A percentile compares a stretch with the other conserved stretches of the same genome.
phyloP scores from a whole-genome alignment of 2,113 vertebrate species.

The Hemiscyllium ocellatum region DNA sequence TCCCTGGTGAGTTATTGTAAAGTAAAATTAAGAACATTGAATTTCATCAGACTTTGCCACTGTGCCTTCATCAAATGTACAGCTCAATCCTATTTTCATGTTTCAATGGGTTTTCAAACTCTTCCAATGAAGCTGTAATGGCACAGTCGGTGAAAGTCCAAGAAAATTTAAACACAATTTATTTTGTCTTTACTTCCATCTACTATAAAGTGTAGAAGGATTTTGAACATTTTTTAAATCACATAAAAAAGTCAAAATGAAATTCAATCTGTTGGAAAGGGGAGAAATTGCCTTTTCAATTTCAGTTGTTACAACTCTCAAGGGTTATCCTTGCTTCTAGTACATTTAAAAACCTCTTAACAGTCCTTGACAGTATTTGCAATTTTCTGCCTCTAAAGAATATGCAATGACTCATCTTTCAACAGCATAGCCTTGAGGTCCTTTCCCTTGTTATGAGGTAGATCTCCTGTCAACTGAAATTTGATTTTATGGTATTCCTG shows the following conservation, averaged over 20 bases:
- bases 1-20: neutral
- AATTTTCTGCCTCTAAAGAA: slow-evolving; percentile 21
- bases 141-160: neutral
- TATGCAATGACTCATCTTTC: slow-evolving; percentile 32
- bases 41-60: neutral
- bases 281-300: slow-evolving; percentile 23
- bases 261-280: neutral
- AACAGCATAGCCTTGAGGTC: slow-evolving; percentile 17
- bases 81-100: neutral
- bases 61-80: neutral
- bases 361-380: slow-evolving; percentile 27
- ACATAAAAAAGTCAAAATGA: neutral
- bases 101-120: neutral
- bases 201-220: neutral
- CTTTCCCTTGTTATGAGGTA: slow-evolving; percentile 17
- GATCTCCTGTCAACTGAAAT: slow-evolving; percentile 30
- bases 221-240: neutral
- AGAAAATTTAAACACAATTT: neutral
- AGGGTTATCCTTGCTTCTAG: neutral
- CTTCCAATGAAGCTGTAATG: neutral
- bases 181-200: neutral
- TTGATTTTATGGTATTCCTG: neutral
- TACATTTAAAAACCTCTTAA: slow-evolving; percentile 29
- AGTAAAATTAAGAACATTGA: neutral
- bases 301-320: slow-evolving; percentile 7